Evolutionary conservation across 2,113 vertebrate genomes (phyloP).

Genomic region (Otis tarda): DNA sequence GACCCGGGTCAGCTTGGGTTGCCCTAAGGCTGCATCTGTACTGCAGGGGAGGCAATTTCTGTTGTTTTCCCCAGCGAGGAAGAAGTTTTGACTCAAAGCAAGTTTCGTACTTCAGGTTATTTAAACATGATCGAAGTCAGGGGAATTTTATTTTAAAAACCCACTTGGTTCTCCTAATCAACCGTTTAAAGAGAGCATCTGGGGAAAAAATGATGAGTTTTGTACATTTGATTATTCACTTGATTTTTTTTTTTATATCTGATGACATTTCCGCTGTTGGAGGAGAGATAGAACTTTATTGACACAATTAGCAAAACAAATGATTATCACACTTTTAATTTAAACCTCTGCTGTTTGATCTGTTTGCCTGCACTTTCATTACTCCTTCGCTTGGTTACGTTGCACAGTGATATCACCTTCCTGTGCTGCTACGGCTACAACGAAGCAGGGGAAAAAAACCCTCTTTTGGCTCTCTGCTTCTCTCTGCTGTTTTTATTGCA

Average conservation of each 20-base stretch:
- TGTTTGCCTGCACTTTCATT: conserved; percentile 42
- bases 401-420: conserved; percentile 46
- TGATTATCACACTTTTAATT: conserved; percentile 47
- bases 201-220: neutral
- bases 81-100: neutral
- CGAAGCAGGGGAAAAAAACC: neutral
- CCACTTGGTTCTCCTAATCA: neutral
- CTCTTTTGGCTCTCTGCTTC: conserved; percentile 6
- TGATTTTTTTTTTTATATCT: neutral
- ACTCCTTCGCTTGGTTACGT: conserved; percentile 15
- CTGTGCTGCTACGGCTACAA: conserved; percentile 25
- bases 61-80: neutral
- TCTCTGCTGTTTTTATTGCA: conserved; percentile 23
- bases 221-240: neutral
- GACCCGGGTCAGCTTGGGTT: neutral
- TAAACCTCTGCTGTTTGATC: conserved; percentile 34
- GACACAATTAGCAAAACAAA: conserved; percentile 56
- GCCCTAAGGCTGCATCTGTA: neutral
- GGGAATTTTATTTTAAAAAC: conserved; percentile 8
- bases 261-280: conserved; percentile 19
- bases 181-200: neutral
- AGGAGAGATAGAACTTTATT: conserved; percentile 35
- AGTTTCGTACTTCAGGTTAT: neutral
- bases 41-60: neutral
- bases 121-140: neutral